These are phyloP conservation scores for Anthophora plumipes DNA, from an alignment of 2,888 invertebrate species.

Conservation along the genomic window DNA sequence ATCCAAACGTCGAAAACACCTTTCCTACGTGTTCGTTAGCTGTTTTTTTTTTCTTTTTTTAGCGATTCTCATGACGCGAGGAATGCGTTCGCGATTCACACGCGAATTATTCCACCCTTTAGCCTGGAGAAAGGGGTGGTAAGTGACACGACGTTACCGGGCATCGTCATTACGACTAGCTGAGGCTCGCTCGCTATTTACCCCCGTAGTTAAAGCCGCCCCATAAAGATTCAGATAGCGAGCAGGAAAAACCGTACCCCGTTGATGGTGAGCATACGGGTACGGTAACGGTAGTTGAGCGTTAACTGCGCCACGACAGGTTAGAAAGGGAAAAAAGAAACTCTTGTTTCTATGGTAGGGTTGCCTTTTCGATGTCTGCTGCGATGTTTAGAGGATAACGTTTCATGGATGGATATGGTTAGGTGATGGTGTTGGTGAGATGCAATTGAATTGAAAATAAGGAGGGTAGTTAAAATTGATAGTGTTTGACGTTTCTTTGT, in stretches of 20 bases:
- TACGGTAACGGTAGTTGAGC: constrained; percentile 61
- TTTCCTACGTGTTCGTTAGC: constrained; percentile 49
- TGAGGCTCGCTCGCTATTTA: constrained; percentile 69
- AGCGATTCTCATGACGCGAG: constrained; percentile 38
- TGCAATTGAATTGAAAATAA: not conserved
- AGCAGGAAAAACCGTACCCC: constrained; percentile 65
- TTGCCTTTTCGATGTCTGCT: constrained; percentile 36
- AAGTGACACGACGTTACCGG: constrained; percentile 60
- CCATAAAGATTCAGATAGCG: constrained; percentile 79
- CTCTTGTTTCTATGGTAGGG: constrained; percentile 16
- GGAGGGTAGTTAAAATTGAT: not conserved
- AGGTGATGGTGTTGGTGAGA: constrained; percentile 17
- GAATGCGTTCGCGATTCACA: constrained; percentile 67
- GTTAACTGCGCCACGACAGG: constrained; percentile 68
- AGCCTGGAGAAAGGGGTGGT: constrained; percentile 51
- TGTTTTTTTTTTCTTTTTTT: constrained; percentile 18
- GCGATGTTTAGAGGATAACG: constrained; percentile 19
- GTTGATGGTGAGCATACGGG: constrained; percentile 30
- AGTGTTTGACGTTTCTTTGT: not conserved
- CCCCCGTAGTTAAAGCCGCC: constrained; percentile 73
- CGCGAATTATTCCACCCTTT: constrained; percentile 68
- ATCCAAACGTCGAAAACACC: constrained; percentile 27
- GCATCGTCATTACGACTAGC: constrained; percentile 68
- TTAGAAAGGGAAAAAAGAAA: constrained; percentile 55
- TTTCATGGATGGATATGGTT: constrained; percentile 16